These are phyloP conservation scores for Caradrina clavipalpis DNA, from an alignment of 2,888 invertebrate genomes.

Conservation along the genomic window DNA sequence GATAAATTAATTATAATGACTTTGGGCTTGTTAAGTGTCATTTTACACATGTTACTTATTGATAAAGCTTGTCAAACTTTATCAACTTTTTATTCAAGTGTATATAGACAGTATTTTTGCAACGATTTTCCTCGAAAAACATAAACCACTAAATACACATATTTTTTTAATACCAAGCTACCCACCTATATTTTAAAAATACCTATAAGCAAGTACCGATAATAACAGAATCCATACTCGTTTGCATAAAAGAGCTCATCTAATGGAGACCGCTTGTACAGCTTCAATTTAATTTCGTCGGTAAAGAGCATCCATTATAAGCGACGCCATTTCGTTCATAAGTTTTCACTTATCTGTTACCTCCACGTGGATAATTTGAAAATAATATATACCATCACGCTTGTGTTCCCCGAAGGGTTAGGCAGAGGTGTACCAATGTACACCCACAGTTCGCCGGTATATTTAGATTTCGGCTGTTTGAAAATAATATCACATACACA, in stretches of 20 bases:
- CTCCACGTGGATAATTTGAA: constrained; percentile 24
- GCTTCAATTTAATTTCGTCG: constrained; percentile 54
- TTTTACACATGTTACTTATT: no score
- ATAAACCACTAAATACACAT: not conserved
- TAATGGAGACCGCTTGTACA: constrained; percentile 32
- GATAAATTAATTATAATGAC: no score
- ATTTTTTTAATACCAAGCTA: not conserved
- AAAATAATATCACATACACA: no score
- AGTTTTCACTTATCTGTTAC: constrained; percentile 42
- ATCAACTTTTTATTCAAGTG: no score
- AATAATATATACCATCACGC: no score
- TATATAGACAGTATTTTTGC: not conserved
- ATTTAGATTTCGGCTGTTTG: no score
- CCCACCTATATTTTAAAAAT: not conserved
- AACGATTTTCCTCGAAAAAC: not conserved
- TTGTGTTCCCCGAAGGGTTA: no score
- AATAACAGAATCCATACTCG: constrained; percentile 18
- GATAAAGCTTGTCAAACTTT: no score
- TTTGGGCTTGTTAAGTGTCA: no score
- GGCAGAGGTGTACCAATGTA: no score
- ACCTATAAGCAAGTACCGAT: not conserved
- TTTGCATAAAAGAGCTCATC: constrained; percentile 33
- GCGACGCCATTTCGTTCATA: constrained; percentile 28
- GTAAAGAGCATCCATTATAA: constrained; percentile 27
- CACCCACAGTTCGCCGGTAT: no score